Percentiles rank a stretch among this genome's conserved stretches.
phyloP scores from a whole-genome alignment of 2,113 vertebrate genomes.

The Triplophysa tibetana region DNA sequence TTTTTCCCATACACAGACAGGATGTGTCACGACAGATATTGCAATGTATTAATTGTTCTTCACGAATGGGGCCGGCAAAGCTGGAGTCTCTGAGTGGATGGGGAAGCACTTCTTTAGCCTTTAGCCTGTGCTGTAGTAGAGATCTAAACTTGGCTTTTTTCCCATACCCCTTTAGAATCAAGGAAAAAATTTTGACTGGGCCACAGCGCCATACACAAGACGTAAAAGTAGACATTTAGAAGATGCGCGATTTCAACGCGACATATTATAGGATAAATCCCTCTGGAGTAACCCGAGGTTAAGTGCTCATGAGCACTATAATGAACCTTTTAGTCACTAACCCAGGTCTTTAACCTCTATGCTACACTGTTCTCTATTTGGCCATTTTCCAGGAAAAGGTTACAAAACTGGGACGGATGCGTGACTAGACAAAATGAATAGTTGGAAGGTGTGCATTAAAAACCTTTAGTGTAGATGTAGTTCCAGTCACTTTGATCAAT shows the following conservation, averaged over 20 bases:
- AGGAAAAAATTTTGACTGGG: not conserved
- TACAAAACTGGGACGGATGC: too few species aligned
- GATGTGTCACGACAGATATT: slow-evolving; percentile 53
- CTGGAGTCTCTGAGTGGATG: not conserved
- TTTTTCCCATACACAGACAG: slow-evolving; percentile 14
- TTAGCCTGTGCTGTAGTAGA: slow-evolving; percentile 6
- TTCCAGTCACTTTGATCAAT: too few species aligned
- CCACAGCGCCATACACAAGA: not conserved
- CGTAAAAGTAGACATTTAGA: slow-evolving; percentile 2
- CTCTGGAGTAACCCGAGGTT: slow-evolving; percentile 3
- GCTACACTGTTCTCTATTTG: not conserved
- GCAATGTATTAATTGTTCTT: slow-evolving; percentile 55
- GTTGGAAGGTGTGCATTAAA: too few species aligned
- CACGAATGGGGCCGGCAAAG: slow-evolving; percentile 2
- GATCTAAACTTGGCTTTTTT: slow-evolving; percentile 1
- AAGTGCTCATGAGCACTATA: slow-evolving; percentile 1
- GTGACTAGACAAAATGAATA: too few species aligned
- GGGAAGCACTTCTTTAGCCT: not conserved
- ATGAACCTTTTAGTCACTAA: slow-evolving; percentile 5
- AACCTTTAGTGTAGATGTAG: too few species aligned
- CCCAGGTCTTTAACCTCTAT: not conserved
- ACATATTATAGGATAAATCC: slow-evolving; percentile 11
- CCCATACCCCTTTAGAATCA: not conserved
- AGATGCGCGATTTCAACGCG: not conserved
- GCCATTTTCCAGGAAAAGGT: too few species aligned